These are phyloP conservation scores for Pangasianodon hypophthalmus DNA, from an alignment of 2,113 vertebrate genomes.

Conservation along the genomic window DNA sequence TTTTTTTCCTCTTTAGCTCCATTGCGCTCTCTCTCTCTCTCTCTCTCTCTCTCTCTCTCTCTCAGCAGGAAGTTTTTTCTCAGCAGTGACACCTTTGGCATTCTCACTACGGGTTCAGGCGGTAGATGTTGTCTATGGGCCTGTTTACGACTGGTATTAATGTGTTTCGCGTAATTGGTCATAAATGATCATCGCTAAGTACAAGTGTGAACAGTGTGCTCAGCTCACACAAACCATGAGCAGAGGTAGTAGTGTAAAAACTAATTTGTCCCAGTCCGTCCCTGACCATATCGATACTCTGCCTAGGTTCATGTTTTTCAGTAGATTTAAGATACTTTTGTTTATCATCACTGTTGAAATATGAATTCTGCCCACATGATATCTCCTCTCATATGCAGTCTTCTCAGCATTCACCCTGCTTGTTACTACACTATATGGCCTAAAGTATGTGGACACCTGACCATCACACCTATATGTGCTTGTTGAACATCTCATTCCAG, in stretches of 20 bases:
- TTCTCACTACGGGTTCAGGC: background rate
- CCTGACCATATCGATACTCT: background rate
- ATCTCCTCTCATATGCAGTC: background rate
- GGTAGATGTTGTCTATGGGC: background rate
- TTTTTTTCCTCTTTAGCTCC: background rate
- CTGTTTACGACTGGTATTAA: background rate
- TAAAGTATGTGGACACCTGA: background rate
- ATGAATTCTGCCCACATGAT: background rate
- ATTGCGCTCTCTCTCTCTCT: background rate
- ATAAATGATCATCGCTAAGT: background rate
- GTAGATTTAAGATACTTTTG: background rate
- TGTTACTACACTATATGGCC: background rate
- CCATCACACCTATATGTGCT: background rate
- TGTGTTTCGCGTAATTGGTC: background rate
- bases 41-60: constrained; percentile 3
- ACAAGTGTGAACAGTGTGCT: background rate
- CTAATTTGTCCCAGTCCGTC: background rate
- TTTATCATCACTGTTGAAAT: too few relatives aligned
- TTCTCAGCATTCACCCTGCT: background rate
- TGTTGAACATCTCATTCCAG: too few relatives aligned
- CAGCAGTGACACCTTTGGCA: constrained; percentile 15
- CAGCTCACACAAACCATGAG: background rate
- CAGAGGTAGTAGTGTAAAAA: background rate
- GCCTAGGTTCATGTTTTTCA: background rate
- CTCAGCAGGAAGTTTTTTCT: constrained; percentile 3